phyloP scores from a whole-genome alignment of 1,140 invertebrate species.

The Chionoecetes opilio region DNA sequence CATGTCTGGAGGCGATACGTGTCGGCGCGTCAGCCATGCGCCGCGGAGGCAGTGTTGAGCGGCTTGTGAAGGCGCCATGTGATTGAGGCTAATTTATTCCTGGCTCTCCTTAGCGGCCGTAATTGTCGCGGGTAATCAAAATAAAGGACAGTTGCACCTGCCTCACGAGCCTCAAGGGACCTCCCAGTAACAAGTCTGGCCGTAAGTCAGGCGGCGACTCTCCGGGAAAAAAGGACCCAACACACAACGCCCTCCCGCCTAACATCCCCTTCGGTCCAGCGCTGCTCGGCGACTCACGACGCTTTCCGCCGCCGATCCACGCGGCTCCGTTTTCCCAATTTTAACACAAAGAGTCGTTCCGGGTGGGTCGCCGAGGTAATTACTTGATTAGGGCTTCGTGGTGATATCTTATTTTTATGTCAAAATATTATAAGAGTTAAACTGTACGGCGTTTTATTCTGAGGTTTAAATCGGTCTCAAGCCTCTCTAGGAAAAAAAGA shows the following conservation, averaged over 20 bases:
- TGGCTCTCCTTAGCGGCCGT: slow-evolving; percentile 40
- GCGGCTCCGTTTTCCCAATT: background rate
- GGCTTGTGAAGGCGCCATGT: background rate
- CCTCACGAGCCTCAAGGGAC: background rate
- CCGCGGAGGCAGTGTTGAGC: background rate
- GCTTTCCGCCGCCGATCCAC: background rate
- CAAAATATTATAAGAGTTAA: too few species aligned
- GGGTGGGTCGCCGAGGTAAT: slow-evolving; percentile 29
- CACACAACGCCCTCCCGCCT: background rate
- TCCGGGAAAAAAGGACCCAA: slow-evolving; percentile 6
- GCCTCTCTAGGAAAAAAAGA: too few species aligned
- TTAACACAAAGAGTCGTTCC: slow-evolving; percentile 43
- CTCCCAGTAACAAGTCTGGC: slow-evolving; percentile 4
- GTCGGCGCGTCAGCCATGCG: too few species aligned
- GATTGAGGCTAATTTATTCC: slow-evolving; percentile 54
- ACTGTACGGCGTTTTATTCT: too few species aligned
- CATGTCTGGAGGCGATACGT: too few species aligned
- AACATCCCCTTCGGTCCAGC: background rate
- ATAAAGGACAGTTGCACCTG: slow-evolving; percentile 47
- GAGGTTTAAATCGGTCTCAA: too few species aligned
- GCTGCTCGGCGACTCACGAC: background rate
- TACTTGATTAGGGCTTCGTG: slow-evolving; percentile 41
- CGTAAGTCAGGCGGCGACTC: background rate
- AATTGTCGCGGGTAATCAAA: slow-evolving; percentile 57
- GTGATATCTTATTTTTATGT: background rate